A percentile compares a stretch with the other conserved stretches of the same genome.
Evolutionary conservation across 2,113 vertebrate genomes (phyloP).

Genomic region (Anas platyrhynchos): DNA sequence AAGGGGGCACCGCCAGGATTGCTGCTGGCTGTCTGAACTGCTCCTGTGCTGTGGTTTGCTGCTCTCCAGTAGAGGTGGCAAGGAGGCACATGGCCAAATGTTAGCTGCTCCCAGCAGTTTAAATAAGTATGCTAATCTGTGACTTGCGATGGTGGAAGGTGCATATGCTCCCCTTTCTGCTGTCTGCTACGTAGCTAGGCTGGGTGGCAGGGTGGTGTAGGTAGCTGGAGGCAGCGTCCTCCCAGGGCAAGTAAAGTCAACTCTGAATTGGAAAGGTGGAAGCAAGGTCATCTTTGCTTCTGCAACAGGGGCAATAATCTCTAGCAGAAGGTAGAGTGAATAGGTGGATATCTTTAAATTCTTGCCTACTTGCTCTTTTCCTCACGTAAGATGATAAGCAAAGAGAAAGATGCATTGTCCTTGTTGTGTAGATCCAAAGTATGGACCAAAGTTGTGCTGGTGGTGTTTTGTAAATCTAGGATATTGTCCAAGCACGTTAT

Average conservation of each 20-base stretch:
- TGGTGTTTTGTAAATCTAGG: neutral
- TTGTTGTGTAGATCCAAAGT: neutral
- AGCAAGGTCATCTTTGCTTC: neutral
- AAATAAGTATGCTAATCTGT: neutral
- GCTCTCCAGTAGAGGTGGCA: neutral
- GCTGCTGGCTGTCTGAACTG: neutral
- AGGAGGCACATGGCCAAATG: neutral
- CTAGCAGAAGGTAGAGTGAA: neutral
- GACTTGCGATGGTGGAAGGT: neutral
- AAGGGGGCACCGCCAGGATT: neutral
- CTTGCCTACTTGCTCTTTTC: neutral
- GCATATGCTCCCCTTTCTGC: neutral
- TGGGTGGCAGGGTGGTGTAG: neutral
- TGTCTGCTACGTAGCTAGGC: neutral
- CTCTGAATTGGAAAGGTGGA: neutral
- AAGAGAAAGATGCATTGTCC: neutral
- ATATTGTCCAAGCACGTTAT: neutral
- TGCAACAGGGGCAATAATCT: neutral
- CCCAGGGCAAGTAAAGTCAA: neutral
- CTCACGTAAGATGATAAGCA: neutral
- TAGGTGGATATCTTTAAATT: neutral
- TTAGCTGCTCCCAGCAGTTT: neutral
- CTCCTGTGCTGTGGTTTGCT: neutral
- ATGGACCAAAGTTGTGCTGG: neutral
- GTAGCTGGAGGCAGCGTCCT: neutral